phyloP scores from a whole-genome alignment of 2,113 vertebrate species.

The Pithys albifrons region DNA sequence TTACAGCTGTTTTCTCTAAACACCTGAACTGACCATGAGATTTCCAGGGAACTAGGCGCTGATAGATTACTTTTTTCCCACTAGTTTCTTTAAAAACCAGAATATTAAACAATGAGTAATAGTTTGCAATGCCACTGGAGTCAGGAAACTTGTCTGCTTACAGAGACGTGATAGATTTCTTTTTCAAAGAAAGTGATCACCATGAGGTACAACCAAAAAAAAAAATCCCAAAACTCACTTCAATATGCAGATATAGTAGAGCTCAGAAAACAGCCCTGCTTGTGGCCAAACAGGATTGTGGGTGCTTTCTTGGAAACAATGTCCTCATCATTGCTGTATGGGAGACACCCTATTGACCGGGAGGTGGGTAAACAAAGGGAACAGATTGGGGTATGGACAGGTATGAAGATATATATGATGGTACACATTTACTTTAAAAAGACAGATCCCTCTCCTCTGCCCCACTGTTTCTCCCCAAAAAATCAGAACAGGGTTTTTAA shows the following conservation, averaged over 20 bases:
- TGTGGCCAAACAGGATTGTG: not conserved
- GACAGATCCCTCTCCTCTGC: accelerated
- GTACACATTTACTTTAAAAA: not conserved
- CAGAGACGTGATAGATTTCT: not conserved
- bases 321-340: not conserved
- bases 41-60: not conserved
- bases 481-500: not conserved
- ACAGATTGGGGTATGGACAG: accelerated
- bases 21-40: not conserved
- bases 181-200: not conserved
- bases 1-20: not conserved
- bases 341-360: not conserved
- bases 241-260: not conserved
- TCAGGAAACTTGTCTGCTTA: not conserved
- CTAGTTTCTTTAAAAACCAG: not conserved
- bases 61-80: not conserved
- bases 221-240: not conserved
- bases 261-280: not conserved
- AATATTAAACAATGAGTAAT: not conserved
- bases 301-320: not conserved
- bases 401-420: not conserved
- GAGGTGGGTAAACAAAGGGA: not conserved
- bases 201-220: not conserved
- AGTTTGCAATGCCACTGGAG: not conserved
- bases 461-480: accelerated